Evolutionary conservation across 2,888 invertebrate genomes (phyloP), one percentile per base, ranked within the genome.

Genomic region (Drosophila monieri): DNA sequence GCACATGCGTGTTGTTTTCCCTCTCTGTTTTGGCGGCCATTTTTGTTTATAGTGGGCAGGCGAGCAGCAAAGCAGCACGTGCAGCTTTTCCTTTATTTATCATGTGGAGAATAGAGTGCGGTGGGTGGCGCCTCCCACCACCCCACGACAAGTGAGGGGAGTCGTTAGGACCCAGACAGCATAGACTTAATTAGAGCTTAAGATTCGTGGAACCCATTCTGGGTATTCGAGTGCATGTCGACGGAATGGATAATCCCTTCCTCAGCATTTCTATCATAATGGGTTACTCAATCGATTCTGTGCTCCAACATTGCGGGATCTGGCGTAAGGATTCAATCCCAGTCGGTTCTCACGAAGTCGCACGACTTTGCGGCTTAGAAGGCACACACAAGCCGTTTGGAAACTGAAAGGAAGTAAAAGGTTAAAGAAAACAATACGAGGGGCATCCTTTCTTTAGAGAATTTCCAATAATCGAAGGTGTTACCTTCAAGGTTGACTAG

Each of bases 291-390:
- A 35, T 35, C 35, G 35, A 35, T 21, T 10, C 5, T 46, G 21
- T 51, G 49, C 51, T 37, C 12, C 37, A 14, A 44, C 9, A 23
- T 58, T 30, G 25, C 39, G 12, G 21, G 14, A 12, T 41, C 56
- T 76, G 73, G 77, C 77, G 77, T 77, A 77, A 77, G 79, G 78
- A 76, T 86, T 80, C 72, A 78, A 69, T 75, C 66, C 73, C 73
- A 71, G 69, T 69, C 71, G 73, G 74, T 86, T 81, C 72, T 73
- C 76, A 78, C 72, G 78, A 64, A 32, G 39, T 32, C 65, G 78
- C 78, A 79, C 61, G 85, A 87, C 79, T 80, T 87, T 85, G 72
- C 74, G 57, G 64, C 47, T 23, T 58, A 44, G 66, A 66, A 62
- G 68, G 69, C 61, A 59, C 67, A 73, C 66, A 66, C 27, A 23